Conservation (phyloP, 2,888 invertebrate genomes). For the Cecidostiba fungosa region DNA sequence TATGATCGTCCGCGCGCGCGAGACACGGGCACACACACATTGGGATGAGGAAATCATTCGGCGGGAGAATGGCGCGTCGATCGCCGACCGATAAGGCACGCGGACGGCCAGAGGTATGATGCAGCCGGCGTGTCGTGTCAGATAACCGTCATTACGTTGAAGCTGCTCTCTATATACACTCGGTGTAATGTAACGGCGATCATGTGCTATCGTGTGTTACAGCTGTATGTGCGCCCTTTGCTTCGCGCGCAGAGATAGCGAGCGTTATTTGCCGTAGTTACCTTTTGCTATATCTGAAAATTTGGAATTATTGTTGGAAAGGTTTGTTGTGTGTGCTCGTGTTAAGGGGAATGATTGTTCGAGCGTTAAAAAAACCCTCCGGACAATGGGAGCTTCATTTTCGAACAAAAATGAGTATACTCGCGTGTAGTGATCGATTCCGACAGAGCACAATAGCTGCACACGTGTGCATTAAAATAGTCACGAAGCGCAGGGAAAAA, state of each 20-base stretch:
- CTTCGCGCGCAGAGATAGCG: no score
- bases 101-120: not conserved
- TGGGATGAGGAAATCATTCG: not conserved
- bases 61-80: not conserved
- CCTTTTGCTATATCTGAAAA: no score
- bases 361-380: not conserved
- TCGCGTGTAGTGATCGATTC: slow-evolving; percentile 10
- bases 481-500: slow-evolving; percentile 31
- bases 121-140: slow-evolving; percentile 13
- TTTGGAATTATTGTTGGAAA: not conserved
- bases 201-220: not conserved
- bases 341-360: not conserved
- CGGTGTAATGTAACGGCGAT: not conserved
- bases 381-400: not conserved
- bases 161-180: not conserved
- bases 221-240: not conserved
- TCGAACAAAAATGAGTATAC: not conserved
- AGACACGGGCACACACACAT: not conserved
- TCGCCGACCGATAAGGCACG: not conserved
- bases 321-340: not conserved
- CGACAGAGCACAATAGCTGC: slow-evolving; percentile 22
- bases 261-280: no score
- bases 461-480: slow-evolving; percentile 45
- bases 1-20: not conserved
- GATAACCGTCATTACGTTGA: slow-evolving; percentile 33